Percentiles rank a stretch among this genome's conserved stretches.
Evolutionary conservation across 2,113 vertebrate genomes (phyloP).

Genomic region (Oncorhynchus nerka): DNA sequence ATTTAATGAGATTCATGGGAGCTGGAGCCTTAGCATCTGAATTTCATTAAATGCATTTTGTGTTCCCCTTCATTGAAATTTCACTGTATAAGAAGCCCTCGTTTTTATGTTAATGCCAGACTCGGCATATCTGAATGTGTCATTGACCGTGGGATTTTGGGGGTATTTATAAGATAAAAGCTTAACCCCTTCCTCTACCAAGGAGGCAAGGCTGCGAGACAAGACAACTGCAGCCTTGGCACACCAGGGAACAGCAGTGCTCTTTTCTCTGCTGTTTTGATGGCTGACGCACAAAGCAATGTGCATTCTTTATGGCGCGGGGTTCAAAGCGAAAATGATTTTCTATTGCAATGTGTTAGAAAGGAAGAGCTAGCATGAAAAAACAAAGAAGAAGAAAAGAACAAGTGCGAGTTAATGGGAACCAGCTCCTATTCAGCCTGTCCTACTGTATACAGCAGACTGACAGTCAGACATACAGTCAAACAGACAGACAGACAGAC

Average conservation of each 20-base stretch:
- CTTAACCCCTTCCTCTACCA: slow-evolving; percentile 70
- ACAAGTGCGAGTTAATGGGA: slow-evolving; percentile 59
- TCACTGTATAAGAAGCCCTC: slow-evolving; percentile 78
- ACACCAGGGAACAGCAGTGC: slow-evolving; percentile 54
- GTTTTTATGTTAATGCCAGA: slow-evolving; percentile 76
- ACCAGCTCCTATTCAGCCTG: slow-evolving; percentile 52
- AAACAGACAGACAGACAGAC: background rate
- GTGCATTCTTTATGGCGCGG: slow-evolving; percentile 46
- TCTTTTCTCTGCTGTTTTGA: slow-evolving; percentile 58
- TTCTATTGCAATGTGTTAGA: slow-evolving; percentile 67
- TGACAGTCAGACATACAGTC: background rate
- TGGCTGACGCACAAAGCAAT: slow-evolving; percentile 66
- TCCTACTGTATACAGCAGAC: background rate
- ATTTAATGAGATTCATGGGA: slow-evolving; percentile 80
- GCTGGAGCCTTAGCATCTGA: slow-evolving; percentile 61
- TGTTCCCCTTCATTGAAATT: slow-evolving; percentile 76
- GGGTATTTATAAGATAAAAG: slow-evolving; percentile 76
- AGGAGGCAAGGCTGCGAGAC: background rate
- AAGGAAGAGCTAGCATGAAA: slow-evolving; percentile 55
- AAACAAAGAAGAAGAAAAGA: slow-evolving; percentile 61
- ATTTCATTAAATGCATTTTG: slow-evolving; percentile 81
- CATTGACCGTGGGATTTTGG: slow-evolving; percentile 70
- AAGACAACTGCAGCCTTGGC: slow-evolving; percentile 55
- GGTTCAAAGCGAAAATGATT: slow-evolving; percentile 66
- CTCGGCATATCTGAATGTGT: slow-evolving; percentile 64